Evolutionary conservation across 2,888 invertebrate genomes (phyloP).

Genomic region (Brachylomia viminalis): DNA sequence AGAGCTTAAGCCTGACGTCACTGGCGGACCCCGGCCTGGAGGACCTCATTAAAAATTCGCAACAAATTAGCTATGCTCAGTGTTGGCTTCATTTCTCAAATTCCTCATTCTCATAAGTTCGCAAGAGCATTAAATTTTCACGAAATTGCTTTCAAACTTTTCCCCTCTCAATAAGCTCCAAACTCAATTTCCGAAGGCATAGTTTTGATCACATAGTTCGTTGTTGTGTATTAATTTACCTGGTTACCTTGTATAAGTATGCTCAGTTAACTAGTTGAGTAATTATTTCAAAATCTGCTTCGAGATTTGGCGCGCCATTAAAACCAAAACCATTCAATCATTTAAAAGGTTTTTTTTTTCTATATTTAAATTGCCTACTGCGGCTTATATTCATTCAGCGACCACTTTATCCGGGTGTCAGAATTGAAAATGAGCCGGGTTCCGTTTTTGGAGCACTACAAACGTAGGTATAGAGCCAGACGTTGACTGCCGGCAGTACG

Average conservation of each 20-base stretch:
- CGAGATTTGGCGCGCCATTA: conserved; percentile 57
- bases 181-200: conserved; percentile 85
- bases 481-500: conserved; percentile 81
- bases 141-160: conserved; percentile 88
- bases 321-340: conserved; percentile 68
- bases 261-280: conserved; percentile 46
- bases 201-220: conserved; percentile 82
- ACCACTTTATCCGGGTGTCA: conserved; percentile 87
- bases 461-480: conserved; percentile 73
- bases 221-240: conserved; percentile 78
- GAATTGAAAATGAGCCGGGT: conserved; percentile 87
- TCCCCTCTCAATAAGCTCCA: conserved; percentile 84
- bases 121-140: conserved; percentile 88
- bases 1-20: conserved; percentile 55
- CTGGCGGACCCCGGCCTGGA: conserved; percentile 59
- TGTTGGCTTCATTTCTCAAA: conserved; percentile 86
- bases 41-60: conserved; percentile 83
- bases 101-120: conserved; percentile 87
- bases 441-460: conserved; percentile 83
- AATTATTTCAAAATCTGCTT: conserved; percentile 47
- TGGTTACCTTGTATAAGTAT: conserved; percentile 68
- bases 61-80: conserved; percentile 88
- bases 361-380: conserved; percentile 75
- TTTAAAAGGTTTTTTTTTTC: conserved; percentile 68
- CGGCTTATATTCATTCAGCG: conserved; percentile 81